Evolutionary conservation across 2,113 vertebrate genomes (phyloP), one percentile per base, ranked within the genome.

Genomic region (Melierax canorus): DNA sequence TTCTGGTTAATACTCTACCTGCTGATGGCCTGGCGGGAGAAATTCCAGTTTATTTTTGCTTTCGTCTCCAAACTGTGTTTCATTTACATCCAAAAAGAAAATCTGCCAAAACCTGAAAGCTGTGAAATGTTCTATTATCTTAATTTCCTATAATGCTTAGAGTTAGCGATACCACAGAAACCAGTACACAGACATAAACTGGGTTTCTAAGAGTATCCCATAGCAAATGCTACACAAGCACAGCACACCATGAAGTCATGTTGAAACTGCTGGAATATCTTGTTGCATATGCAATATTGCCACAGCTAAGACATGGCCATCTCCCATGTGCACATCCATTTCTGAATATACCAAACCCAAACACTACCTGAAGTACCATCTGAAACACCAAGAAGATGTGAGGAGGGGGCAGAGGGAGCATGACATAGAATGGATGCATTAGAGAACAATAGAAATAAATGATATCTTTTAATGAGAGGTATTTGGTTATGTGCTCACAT

Each of bases 271-370:
- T 51, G 50, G 43, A 45, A 11, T 43, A 73, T 27, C 56, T 45
- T 84, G 56, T 21, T 48, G 26, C 7, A 2, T 8, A 39, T 0
- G 3, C 23, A 27, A 2, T 6, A 29, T 2, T 67, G 48, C 13
- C 63, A 63, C 29, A 18, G 32, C 2, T 81, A n/a, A 63, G n/a
- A 66, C 3, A 7, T 2, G 17, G 36, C 12, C 43, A 68, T 11
- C 29, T 55, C 67, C 51, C 17, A 11, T 18, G 32, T 34, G 38
- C 26, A 22, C 59, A 59, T 20, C 36, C 36, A 53, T 34, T 77
- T 66, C 59, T 59, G 64, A 80, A 39, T 9, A 62, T 1, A 39
- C 11, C 59, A 73, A 92, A 72, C 16, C 20, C 51, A 64, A 92
- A 64, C 0, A 1, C 23, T 20, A 56, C 34, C n/a, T 34, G 43